Conservation (phyloP, 2,888 invertebrate species). For the Papilio gigon region DNA sequence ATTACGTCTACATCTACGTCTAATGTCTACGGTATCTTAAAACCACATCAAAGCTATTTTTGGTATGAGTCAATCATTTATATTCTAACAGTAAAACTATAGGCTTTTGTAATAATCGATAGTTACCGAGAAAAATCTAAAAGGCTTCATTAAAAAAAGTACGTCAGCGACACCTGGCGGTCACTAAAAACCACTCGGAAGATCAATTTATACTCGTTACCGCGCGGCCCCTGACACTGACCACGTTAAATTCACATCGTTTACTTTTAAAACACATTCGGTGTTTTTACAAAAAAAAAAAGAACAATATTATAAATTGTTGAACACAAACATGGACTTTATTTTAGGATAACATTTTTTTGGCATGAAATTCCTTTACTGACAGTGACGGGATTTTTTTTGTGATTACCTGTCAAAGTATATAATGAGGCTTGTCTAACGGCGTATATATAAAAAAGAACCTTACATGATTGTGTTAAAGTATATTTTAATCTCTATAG, state of each 20-base stretch:
- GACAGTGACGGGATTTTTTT: no score
- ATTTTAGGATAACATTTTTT: background rate
- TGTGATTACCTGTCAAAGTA: no score
- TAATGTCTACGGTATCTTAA: no score
- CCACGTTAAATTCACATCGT: constrained; percentile 35
- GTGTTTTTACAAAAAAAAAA: constrained; percentile 12
- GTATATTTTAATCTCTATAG: no score
- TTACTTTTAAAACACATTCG: constrained; percentile 28
- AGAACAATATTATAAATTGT: background rate
- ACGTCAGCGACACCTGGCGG: constrained; percentile 36
- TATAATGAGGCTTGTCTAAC: no score
- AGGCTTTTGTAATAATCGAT: background rate
- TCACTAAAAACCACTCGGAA: constrained; percentile 38
- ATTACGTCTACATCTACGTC: no score
- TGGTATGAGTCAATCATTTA: no score
- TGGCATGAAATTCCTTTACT: no score
- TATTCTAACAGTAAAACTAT: background rate
- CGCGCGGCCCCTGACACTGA: constrained; percentile 23
- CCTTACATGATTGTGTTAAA: no score
- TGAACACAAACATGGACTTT: background rate
- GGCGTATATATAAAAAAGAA: no score
- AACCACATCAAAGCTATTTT: no score
- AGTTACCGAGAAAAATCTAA: background rate
- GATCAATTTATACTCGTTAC: constrained; percentile 36
- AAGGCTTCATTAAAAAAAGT: constrained; percentile 15